These are phyloP conservation scores for Papilio machaon DNA, from an alignment of 1,140 invertebrate species.

Conservation along the genomic window DNA sequence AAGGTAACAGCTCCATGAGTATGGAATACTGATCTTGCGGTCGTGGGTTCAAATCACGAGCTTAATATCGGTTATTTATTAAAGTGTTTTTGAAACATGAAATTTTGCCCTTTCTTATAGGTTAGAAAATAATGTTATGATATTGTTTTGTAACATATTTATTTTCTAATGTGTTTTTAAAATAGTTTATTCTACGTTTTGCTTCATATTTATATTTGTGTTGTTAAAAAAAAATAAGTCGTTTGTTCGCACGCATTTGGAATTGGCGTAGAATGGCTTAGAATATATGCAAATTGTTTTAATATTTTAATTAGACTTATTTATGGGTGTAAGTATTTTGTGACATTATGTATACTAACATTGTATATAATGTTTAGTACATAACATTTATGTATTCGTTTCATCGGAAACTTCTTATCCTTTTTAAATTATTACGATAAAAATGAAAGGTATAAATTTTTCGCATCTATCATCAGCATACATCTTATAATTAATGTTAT, in stretches of 20 bases:
- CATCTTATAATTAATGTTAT: not conserved
- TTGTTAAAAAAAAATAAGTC: not conserved
- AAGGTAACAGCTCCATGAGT: too few relatives aligned
- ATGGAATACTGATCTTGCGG: too few relatives aligned
- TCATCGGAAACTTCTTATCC: too few relatives aligned
- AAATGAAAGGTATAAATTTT: too few relatives aligned
- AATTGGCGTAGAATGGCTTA: too few relatives aligned
- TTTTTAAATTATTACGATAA: too few relatives aligned
- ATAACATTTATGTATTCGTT: too few relatives aligned
- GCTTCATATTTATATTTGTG: not conserved
- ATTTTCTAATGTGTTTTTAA: not conserved
- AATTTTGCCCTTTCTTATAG: not conserved
- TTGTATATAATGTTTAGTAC: too few relatives aligned
- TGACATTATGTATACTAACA: too few relatives aligned
- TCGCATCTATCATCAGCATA: too few relatives aligned
- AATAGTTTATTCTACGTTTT: constrained; percentile 2
- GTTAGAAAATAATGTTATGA: not conserved
- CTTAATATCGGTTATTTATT: not conserved
- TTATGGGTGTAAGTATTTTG: not conserved
- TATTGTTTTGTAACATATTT: not conserved
- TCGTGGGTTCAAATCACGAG: too few relatives aligned
- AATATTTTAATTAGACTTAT: not conserved
- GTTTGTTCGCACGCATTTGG: not conserved
- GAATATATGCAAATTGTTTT: not conserved
- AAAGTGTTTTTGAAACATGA: not conserved